Conservation (phyloP, 2,797 vertebrate genomes). For the Aeoliscus strigatus region DNA sequence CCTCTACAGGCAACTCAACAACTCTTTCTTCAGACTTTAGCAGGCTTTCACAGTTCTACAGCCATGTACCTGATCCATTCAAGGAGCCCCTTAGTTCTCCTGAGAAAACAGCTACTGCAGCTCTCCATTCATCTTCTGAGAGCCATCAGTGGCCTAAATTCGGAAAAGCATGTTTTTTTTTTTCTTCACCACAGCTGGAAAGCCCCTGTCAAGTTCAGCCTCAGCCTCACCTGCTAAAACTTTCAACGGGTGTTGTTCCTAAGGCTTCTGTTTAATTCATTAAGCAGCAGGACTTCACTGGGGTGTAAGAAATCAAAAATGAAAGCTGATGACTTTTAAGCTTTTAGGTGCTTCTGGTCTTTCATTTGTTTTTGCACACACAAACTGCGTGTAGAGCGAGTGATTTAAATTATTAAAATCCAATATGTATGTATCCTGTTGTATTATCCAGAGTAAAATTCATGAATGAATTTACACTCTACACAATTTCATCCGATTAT, state of each 20-base stretch:
- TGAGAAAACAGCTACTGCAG: conserved; percentile 28
- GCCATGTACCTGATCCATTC: too few species aligned
- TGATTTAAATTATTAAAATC: too few species aligned
- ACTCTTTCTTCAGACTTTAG: too few species aligned
- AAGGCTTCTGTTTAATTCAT: conserved; percentile 63
- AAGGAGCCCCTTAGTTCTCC: conserved; percentile 36
- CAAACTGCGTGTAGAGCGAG: too few species aligned
- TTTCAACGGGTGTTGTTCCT: conserved; percentile 51
- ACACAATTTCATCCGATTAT: too few species aligned
- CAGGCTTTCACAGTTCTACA: too few species aligned
- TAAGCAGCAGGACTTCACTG: conserved; percentile 31
- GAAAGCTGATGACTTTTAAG: conserved; percentile 29
- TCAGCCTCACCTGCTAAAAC: conserved; percentile 58
- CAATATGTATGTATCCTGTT: too few species aligned
- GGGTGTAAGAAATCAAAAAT: conserved; percentile 26
- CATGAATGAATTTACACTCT: too few species aligned
- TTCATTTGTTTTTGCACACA: conserved; percentile 18
- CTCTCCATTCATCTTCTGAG: conserved; percentile 40
- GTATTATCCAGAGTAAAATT: too few species aligned
- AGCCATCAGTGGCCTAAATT: conserved; percentile 51
- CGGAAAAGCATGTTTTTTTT: conserved; percentile 50
- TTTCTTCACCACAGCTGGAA: conserved; percentile 37
- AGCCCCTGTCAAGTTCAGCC: conserved; percentile 27
- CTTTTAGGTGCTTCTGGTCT: conserved; percentile 8
- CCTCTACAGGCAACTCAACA: too few species aligned